A percentile compares a stretch with the other conserved stretches of the same genome.
Conservation (phyloP, 64 coral and sea anemone species). For the Pocillopora verrucosa region DNA sequence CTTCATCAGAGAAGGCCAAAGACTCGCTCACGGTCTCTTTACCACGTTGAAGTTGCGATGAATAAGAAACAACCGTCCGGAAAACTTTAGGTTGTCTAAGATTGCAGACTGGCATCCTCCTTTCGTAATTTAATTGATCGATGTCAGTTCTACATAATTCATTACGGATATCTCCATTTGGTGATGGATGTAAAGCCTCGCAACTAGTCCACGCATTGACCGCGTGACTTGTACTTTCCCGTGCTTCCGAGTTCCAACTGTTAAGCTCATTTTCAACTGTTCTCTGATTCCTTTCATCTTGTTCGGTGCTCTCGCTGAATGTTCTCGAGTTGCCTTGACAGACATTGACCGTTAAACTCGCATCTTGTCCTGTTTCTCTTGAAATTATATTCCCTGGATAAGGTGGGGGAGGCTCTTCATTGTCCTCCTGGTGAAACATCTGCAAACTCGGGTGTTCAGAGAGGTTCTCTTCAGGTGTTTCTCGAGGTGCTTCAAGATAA, state of each 20-base stretch:
- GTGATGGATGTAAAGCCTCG: background rate
- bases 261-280: background rate
- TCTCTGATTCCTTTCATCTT: background rate
- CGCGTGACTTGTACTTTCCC: background rate
- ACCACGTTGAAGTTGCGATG: too few species aligned
- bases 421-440: background rate
- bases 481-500: background rate
- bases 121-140: background rate
- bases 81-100: background rate
- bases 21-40: background rate
- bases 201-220: background rate
- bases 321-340: background rate
- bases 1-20: background rate
- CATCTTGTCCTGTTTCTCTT: background rate
- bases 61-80: background rate
- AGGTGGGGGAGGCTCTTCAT: conserved; percentile 39
- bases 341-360: background rate
- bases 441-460: background rate
- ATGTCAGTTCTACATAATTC: background rate
- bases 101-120: background rate
- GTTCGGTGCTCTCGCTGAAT: background rate
- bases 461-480: background rate
- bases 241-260: background rate
- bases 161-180: background rate
- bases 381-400: conserved; percentile 16